Evolutionary conservation across 2,797 vertebrate genomes (phyloP).

Genomic region (Darevskia mixta): DNA sequence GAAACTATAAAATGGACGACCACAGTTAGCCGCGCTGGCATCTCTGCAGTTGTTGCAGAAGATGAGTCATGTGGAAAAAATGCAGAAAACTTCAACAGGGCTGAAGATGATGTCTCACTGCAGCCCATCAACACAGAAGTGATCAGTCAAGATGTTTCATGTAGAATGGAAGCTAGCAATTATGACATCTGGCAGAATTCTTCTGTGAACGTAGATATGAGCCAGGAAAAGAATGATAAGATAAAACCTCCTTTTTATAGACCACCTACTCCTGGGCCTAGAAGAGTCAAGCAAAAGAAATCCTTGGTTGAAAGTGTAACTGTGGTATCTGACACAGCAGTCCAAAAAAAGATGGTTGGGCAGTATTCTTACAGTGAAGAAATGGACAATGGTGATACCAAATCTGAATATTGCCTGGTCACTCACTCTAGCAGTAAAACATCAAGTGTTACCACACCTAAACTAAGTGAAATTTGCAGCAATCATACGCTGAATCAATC

Average conservation of each 20-base stretch:
- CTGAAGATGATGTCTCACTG: constrained; percentile 48
- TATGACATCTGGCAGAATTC: constrained; percentile 57
- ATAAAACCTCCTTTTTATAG: constrained; percentile 76
- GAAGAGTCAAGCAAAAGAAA: constrained; percentile 80
- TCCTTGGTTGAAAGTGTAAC: constrained; percentile 82
- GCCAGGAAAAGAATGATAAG: constrained; percentile 51
- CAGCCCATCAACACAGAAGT: constrained; percentile 60
- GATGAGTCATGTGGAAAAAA: constrained; percentile 60
- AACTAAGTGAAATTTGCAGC: constrained; percentile 73
- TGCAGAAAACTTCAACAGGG: constrained; percentile 10
- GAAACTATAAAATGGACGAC: constrained; percentile 96
- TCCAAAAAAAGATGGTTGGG: constrained; percentile 79
- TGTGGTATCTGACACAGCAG: constrained; percentile 78
- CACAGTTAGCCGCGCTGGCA: constrained; percentile 85
- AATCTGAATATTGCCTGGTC: constrained; percentile 84
- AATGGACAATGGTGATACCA: constrained; percentile 77
- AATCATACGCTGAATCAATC: constrained; percentile 60
- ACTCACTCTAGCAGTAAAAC: constrained; percentile 83
- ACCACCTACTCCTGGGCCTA: constrained; percentile 84
- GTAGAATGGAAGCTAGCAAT: constrained; percentile 57
- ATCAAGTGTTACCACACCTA: constrained; percentile 80
- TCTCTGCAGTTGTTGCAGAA: constrained; percentile 67
- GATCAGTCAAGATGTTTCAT: constrained; percentile 64
- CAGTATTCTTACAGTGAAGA: constrained; percentile 85
- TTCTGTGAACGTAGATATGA: constrained; percentile 51